Percentiles rank a stretch among this genome's conserved stretches.
Conservation (phyloP, 1,140 invertebrate genomes). For the Goniozus legneri region DNA sequence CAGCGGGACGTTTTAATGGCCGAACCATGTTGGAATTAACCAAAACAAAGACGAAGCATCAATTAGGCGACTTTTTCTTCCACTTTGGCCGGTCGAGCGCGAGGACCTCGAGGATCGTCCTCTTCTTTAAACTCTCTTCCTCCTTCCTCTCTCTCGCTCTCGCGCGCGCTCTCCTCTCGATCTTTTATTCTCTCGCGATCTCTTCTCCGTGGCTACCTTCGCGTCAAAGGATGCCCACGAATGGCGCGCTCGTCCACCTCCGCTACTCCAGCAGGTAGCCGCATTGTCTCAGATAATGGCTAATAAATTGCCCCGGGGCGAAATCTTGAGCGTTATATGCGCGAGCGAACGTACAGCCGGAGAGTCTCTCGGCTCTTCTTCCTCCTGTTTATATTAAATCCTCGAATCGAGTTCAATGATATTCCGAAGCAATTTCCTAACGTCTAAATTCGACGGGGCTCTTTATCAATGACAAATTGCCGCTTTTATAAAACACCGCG, state of each 20-base stretch:
- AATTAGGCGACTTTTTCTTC: constrained; percentile 58
- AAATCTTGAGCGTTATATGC: constrained; percentile 22
- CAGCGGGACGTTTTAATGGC: constrained; percentile 59
- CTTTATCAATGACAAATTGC: no score
- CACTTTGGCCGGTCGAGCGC: constrained; percentile 25
- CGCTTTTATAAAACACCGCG: no score
- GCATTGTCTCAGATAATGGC: constrained; percentile 51
- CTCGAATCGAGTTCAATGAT: no score
- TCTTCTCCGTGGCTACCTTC: neutral
- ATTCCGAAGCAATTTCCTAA: no score
- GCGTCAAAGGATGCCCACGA: neutral
- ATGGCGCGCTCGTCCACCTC: constrained; percentile 1
- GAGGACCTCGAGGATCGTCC: neutral
- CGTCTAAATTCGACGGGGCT: no score
- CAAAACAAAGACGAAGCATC: constrained; percentile 62
- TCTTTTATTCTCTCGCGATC: neutral
- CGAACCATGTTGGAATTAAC: constrained; percentile 62
- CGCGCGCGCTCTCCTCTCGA: neutral
- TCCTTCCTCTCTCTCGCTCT: neutral
- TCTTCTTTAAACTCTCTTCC: neutral
- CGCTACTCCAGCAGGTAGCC: constrained; percentile 38
- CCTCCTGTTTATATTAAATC: no score
- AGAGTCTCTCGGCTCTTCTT: no score
- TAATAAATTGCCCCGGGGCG: constrained; percentile 46
- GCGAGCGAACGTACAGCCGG: constrained; percentile 16